Evolutionary conservation across 2,797 vertebrate genomes (phyloP).

Genomic region (Etheostoma nigrum): DNA sequence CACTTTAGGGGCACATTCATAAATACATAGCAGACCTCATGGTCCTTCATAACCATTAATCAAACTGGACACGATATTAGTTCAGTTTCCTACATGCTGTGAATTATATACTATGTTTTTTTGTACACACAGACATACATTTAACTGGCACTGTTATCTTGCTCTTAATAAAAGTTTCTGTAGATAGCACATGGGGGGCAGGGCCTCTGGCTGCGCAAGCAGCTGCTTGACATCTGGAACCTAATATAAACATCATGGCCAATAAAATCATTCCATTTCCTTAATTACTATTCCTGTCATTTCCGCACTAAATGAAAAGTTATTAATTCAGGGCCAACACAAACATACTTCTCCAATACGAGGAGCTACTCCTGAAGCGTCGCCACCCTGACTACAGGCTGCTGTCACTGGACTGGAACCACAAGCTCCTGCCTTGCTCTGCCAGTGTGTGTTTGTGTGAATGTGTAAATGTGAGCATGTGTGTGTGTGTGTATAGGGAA

Average conservation of each 20-base stretch:
- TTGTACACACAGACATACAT: constrained; percentile 53
- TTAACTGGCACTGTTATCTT: constrained; percentile 69
- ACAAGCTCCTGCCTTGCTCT: constrained; percentile 67
- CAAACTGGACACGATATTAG: constrained; percentile 59
- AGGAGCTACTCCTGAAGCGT: constrained; percentile 76
- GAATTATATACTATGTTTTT: constrained; percentile 55
- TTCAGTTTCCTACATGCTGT: constrained; percentile 51
- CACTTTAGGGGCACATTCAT: constrained; percentile 72
- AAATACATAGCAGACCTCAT: constrained; percentile 60
- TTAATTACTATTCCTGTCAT: constrained; percentile 92
- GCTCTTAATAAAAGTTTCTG: constrained; percentile 70
- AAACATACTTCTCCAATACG: constrained; percentile 80
- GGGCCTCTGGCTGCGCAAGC: constrained; percentile 75
- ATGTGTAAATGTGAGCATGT: constrained; percentile 11
- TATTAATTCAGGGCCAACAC: constrained; percentile 85
- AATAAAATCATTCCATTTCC: constrained; percentile 90
- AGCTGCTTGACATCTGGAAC: constrained; percentile 92
- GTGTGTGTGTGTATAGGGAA: constrained; percentile 34
- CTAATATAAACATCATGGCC: constrained; percentile 89
- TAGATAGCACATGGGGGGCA: constrained; percentile 72
- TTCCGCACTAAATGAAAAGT: constrained; percentile 88
- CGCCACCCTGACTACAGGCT: constrained; percentile 77
- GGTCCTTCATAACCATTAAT: constrained; percentile 59
- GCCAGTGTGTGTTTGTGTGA: constrained; percentile 54
- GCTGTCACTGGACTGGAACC: constrained; percentile 80